Base-by-base conservation (phyloP, 2,113 vertebrate species). In the Embiotoca jacksoni region DNA sequence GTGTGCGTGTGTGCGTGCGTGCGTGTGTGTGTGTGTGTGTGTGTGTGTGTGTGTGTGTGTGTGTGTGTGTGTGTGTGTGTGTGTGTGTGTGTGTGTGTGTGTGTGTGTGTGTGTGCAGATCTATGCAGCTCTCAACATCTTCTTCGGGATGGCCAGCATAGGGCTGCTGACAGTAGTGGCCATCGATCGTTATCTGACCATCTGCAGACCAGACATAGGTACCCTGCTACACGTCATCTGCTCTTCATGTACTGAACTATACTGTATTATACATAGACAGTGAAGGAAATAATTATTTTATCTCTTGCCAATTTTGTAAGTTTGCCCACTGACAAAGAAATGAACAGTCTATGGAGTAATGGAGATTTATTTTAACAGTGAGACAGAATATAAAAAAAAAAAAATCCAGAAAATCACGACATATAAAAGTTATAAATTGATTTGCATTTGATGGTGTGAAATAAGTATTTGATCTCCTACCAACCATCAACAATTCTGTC, bases 71-170 rank as follows among this genome's bases (percentile, higher is more conserved):
- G 23, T 1, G 23, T 23, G 23, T 1, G 23, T 23, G 23, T 9
- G 3, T 55, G 30, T 8, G 1, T 55, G 11, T 11, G 8, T 32
- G 30, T 31, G 30, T 61, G 44, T 61, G 31, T 61, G 3, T n/a
- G 3, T 61, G 4, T 86, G 23, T 76, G 13, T 82, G 15, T 80
- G 2, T 61, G 92, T 94, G 75, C 93, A 99, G 98, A 94, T 98
- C 80, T 99, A 99, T 84, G 98, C 98, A 65, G 97, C 96, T 58
- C 89, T 99, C 74, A 99, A 99, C 92, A 99, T 99, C 81, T 99
- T 99, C 88, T 99, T 99, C 74, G 98, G 98, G 39, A 99, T 99
- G 98, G 96, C 97, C 0, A 99, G 98, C 80, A 99, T 99, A 46
- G 98, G 98, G 50, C 94, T 99, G 67, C 96, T 99, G 77, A 99